Evolutionary conservation across 2,797 vertebrate genomes (phyloP), one percentile per base, ranked within the genome.

Genomic region (Notolepis coatsorum): DNA sequence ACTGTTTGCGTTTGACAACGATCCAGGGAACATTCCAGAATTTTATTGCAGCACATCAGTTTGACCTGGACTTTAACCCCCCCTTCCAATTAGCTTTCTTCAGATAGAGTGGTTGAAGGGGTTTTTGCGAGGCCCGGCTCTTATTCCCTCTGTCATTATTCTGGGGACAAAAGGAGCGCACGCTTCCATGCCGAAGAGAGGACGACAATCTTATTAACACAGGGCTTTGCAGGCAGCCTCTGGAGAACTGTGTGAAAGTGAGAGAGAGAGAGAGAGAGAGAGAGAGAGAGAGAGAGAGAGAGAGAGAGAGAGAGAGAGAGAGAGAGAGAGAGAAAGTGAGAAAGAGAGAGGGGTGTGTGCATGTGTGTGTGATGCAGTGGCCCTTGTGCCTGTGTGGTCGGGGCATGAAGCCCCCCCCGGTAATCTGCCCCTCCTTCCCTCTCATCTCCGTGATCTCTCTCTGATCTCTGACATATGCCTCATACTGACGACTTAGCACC

Each of bases 401-500:
- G 72, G 67, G 59, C 73, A 82, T 21, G 43, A 63, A 78, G 71
- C 43, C 37, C 20, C 70, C 77, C 49, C 58, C 49, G 23, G 75
- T 83, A 88, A 87, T 85, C 81, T 82, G 20, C 47, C 68, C 59
- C 56, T 69, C 66, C 75, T 68, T 64, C 62, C 61, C 49, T 68
- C 72, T 65, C 72, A 75, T 82, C 75, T 76, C 73, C 59, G 74
- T 69, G 80, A 81, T 80, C 77, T 71, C 66, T 49, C 41, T 6
- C 76, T 87, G 85, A 88, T 85, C 85, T 84, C 76, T 75, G 81
- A 83, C 87, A 87, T 84, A 85, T 80, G 86, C 77, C 69, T 82
- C 84, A 89, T 88, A 84, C 80, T 78, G 81, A 84, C 58, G 84
- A 81, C 82, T 87, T 91, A 87, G 81, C 88, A 82, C 84, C 68